Conservation (phyloP, 2,888 invertebrate species). For the Plagodis pulveraria region DNA sequence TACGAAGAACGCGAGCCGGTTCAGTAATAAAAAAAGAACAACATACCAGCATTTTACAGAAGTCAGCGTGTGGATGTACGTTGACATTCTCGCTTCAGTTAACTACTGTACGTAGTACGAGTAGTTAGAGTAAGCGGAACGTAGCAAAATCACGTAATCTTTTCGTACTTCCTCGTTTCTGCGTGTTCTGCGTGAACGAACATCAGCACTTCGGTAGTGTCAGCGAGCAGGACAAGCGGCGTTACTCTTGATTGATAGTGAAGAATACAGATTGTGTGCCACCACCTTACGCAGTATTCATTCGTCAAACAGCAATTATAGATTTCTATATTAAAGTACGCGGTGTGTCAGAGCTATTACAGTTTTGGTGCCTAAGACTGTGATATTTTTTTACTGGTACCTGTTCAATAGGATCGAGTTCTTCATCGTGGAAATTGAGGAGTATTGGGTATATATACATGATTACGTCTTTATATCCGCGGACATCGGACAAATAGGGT, state of each 20-base stretch:
- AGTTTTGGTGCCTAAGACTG: not conserved
- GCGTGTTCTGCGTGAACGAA: constrained; percentile 71
- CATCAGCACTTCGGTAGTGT: constrained; percentile 68
- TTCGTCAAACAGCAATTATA: too few species aligned
- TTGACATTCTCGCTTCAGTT: too few species aligned
- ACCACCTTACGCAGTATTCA: too few species aligned
- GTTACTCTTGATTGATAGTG: constrained; percentile 46
- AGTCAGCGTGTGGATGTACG: too few species aligned
- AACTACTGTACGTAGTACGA: too few species aligned
- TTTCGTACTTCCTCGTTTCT: constrained; percentile 72
- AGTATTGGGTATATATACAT: constrained; percentile 66
- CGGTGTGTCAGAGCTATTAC: too few species aligned
- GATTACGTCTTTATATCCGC: constrained; percentile 67
- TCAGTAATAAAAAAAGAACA: too few species aligned
- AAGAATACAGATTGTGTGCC: too few species aligned
- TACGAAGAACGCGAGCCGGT: too few species aligned
- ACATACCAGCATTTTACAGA: too few species aligned
- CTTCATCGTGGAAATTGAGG: constrained; percentile 59
- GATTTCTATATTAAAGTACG: too few species aligned
- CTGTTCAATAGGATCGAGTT: constrained; percentile 65
- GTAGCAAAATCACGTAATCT: constrained; percentile 51
- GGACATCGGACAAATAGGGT: constrained; percentile 64
- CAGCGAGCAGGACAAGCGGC: constrained; percentile 63
- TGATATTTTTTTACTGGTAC: constrained; percentile 40
- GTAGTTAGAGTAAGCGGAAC: too few species aligned